These are phyloP conservation scores for Eupeodes latifasciatus DNA, from an alignment of 2,888 invertebrate genomes.

Conservation along the genomic window DNA sequence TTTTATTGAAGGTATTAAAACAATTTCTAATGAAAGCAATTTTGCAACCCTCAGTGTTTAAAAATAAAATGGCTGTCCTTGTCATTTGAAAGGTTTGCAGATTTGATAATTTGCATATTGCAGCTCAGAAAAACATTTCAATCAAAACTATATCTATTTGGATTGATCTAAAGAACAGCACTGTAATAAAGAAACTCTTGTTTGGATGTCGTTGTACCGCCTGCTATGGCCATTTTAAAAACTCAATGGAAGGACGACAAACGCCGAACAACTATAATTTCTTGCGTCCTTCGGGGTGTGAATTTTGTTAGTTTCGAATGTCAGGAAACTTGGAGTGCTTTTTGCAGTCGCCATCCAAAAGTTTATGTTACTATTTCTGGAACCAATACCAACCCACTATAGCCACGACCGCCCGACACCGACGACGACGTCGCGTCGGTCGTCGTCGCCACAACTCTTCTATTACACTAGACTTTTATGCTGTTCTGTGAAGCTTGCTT, in stretches of 20 bases:
- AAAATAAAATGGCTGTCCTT: too few relatives aligned
- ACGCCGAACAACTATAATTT: constrained; percentile 27
- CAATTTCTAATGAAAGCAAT: too few relatives aligned
- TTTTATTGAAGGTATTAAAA: too few relatives aligned
- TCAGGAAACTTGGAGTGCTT: constrained; percentile 56
- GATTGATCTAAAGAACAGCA: background rate
- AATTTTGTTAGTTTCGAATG: constrained; percentile 71
- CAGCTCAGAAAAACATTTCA: too few relatives aligned
- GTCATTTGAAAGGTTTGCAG: too few relatives aligned
- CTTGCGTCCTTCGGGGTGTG: constrained; percentile 69
- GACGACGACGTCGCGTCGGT: too few relatives aligned
- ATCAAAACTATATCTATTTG: background rate
- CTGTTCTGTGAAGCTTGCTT: constrained; percentile 26
- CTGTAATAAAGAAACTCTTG: constrained; percentile 28
- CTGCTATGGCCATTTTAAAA: background rate
- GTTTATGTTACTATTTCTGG: constrained; percentile 27
- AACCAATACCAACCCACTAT: background rate
- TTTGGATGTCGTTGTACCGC: constrained; percentile 12
- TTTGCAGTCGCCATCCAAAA: constrained; percentile 46
- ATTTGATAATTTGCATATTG: too few relatives aligned
- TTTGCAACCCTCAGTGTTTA: too few relatives aligned
- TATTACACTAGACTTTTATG: background rate
- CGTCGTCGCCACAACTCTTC: background rate
- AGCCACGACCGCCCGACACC: too few relatives aligned
- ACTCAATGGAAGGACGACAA: background rate